These are phyloP conservation scores for Rhamnusium bicolor DNA, from an alignment of 2,888 invertebrate genomes.

Conservation along the genomic window DNA sequence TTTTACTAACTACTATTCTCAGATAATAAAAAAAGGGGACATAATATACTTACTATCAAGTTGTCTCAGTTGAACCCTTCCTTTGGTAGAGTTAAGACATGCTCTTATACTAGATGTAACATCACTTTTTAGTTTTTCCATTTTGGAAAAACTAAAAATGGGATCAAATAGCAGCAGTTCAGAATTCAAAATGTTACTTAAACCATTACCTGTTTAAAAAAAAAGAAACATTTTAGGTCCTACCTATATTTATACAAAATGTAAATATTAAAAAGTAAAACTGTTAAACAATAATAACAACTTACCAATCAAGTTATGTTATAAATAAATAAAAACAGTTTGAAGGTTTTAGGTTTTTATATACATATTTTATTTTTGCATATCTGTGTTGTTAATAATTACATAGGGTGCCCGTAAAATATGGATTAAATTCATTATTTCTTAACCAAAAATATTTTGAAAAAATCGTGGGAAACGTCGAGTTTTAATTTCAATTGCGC, in stretches of 20 bases:
- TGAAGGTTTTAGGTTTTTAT: not conserved
- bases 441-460: no score
- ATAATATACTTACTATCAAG: constrained; percentile 58
- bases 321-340: not conserved
- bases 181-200: not conserved
- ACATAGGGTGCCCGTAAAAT: no score
- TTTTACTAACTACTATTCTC: no score
- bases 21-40: no score
- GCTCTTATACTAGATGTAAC: constrained; percentile 58
- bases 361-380: not conserved
- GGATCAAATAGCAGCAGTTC: not conserved
- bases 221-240: not conserved
- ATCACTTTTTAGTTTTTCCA: constrained; percentile 56
- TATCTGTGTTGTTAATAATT: no score
- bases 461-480: no score
- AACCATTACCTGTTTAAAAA: constrained; percentile 9
- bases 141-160: constrained; percentile 30
- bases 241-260: no score
- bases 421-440: no score
- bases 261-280: no score
- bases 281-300: not conserved
- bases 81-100: constrained; percentile 61
- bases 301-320: not conserved
- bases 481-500: no score
- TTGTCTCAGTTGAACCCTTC: constrained; percentile 57